Percentiles rank a stretch among this genome's conserved stretches.
Conservation (phyloP, 2,797 vertebrate species). For the Champsocephalus gunnari region DNA sequence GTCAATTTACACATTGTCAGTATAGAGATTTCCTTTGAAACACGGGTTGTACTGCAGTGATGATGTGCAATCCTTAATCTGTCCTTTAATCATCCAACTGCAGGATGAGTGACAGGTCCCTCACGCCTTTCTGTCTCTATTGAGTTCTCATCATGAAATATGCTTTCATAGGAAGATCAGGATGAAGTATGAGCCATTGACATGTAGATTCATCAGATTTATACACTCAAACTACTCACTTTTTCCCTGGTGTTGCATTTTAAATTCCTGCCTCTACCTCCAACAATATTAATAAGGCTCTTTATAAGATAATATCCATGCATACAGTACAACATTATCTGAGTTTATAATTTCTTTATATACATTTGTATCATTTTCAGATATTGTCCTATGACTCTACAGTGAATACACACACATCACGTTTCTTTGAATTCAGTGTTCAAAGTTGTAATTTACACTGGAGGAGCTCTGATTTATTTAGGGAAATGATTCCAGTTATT, state of each 20-base stretch:
- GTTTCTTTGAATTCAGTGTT: conserved; percentile 26
- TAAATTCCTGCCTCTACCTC: background rate
- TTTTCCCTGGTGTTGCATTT: background rate
- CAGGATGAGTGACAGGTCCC: conserved; percentile 45
- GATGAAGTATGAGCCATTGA: conserved; percentile 29
- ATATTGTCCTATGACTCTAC: background rate
- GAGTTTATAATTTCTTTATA: background rate
- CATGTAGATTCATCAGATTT: conserved; percentile 27
- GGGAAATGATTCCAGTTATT: conserved; percentile 32
- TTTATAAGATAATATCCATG: background rate
- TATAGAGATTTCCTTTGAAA: conserved; percentile 19
- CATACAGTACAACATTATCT: background rate
- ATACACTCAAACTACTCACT: conserved; percentile 21
- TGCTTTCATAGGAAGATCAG: conserved; percentile 30
- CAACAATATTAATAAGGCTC: conserved; percentile 5
- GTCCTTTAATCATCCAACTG: conserved; percentile 41
- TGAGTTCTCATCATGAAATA: conserved; percentile 38
- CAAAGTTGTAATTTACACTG: conserved; percentile 34
- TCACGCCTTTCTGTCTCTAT: conserved; percentile 31
- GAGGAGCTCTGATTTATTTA: conserved; percentile 54
- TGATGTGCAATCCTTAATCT: conserved; percentile 35
- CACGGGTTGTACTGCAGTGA: conserved; percentile 22
- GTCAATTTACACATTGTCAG: conserved; percentile 13
- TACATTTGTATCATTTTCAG: background rate
- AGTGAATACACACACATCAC: background rate